Evolutionary conservation across 2,113 vertebrate species (phyloP), one percentile per base, ranked within the genome.

Genomic region (Trinectes maculatus): DNA sequence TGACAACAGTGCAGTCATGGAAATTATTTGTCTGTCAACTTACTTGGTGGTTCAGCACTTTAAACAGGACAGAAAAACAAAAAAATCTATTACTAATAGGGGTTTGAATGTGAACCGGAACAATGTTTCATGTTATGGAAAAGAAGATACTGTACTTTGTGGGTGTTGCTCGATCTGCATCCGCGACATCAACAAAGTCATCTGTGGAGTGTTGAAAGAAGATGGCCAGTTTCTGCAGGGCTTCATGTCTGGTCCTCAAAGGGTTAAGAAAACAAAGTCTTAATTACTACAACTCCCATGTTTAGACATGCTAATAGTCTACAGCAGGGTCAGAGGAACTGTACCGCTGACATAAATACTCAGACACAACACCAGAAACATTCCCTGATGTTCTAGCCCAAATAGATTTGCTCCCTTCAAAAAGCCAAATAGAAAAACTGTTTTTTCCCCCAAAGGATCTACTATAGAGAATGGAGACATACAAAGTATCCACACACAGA

Each of bases 221-320:
- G 26, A 89, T 74, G 49, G 90, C 92, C 55, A 93, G 67, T 40
- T 76, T 88, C 85, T 91, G 94, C 74, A 85, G 46, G 33, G 92
- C 95, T 31, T 93, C 89, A 1, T 94, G 92, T 68, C 91, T 92
- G 46, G 87, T 87, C 66, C 94, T 96, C 10, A 15, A 53, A 31
- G n/a, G 19, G 6, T 34, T 5, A 60, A 28, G 3, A 43, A 3
- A 46, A 26, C 16, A 26, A 29, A 18, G n/a, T n/a, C n/a, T n/a
- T n/a, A n/a, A n/a, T n/a, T n/a, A n/a, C n/a, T n/a, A n/a, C n/a
- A n/a, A n/a, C n/a, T n/a, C n/a, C n/a, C n/a, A n/a, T n/a, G n/a
- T n/a, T n/a, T n/a, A n/a, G n/a, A n/a, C n/a, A n/a, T n/a, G n/a
- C n/a, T n/a, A n/a, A n/a, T n/a, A n/a, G n/a, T n/a, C n/a, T n/a